Conservation (phyloP, 2,797 vertebrate species). For the Acipenser oxyrinchus region DNA sequence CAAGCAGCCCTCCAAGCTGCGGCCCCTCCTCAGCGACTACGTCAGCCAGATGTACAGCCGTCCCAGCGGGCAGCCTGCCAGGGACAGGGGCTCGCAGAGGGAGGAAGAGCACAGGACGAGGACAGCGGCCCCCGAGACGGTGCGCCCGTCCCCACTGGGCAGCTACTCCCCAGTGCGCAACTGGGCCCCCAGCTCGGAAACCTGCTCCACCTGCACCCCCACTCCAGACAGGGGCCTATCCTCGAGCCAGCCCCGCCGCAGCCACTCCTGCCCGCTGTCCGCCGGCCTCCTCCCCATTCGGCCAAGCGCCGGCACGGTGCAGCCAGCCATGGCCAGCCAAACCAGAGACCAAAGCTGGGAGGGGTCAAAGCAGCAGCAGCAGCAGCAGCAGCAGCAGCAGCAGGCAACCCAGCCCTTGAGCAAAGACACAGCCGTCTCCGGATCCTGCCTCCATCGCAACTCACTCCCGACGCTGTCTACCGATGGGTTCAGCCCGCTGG, state of each 20-base stretch:
- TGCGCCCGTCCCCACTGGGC: constrained; percentile 81
- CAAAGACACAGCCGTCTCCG: constrained; percentile 44
- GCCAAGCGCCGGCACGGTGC: constrained; percentile 35
- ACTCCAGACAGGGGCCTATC: constrained; percentile 44
- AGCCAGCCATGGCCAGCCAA: constrained; percentile 15
- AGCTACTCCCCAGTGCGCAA: constrained; percentile 84
- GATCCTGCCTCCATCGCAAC: constrained; percentile 57
- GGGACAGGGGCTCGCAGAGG: constrained; percentile 14
- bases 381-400: constrained; percentile 39
- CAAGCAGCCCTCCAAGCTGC: constrained; percentile 59
- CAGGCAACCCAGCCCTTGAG: constrained; percentile 48
- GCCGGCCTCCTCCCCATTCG: constrained; percentile 47
- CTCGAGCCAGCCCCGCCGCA: constrained; percentile 55
- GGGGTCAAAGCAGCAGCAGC: constrained; percentile 21
- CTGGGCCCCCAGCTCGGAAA: constrained; percentile 58
- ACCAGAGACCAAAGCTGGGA: constrained; percentile 24
- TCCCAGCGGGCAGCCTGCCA: constrained; percentile 39
- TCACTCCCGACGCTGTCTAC: constrained; percentile 47
- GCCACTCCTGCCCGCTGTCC: constrained; percentile 64
- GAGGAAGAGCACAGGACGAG: constrained; percentile 27
- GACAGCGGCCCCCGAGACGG: constrained; percentile 58
- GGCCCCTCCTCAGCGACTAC: constrained; percentile 73
- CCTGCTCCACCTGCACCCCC: constrained; percentile 73
- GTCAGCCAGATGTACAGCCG: constrained; percentile 72
- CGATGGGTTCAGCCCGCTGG: constrained; percentile 47